Percentiles rank a stretch among this genome's conserved stretches.
Evolutionary conservation across 2,797 vertebrate genomes (phyloP).

Genomic region (Lindbergichthys nudifrons): DNA sequence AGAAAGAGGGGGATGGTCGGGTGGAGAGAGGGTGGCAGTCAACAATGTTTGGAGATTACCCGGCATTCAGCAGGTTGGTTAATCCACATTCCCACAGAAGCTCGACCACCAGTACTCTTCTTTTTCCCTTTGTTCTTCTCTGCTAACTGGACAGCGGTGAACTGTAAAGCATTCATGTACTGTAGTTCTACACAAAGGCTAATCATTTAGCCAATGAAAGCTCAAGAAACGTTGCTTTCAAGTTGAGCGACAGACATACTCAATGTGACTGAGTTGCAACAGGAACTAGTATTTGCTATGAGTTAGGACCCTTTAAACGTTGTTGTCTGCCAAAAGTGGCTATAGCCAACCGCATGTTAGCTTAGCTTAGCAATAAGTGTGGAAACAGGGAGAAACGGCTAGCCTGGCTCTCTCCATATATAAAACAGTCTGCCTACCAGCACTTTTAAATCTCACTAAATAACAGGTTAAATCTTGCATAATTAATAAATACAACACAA

Average conservation of each 20-base stretch:
- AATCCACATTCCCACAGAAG: constrained; percentile 73
- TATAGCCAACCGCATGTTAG: neutral
- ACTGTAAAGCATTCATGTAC: neutral
- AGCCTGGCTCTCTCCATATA: neutral
- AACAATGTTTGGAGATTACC: constrained; percentile 65
- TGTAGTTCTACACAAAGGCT: neutral
- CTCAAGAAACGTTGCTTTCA: neutral
- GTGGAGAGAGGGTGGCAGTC: constrained; percentile 56
- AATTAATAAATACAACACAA: neutral
- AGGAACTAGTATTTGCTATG: neutral
- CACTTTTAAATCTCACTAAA: neutral
- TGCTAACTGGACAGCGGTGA: neutral
- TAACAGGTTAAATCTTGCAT: neutral
- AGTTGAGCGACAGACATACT: no score
- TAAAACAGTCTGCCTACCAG: neutral
- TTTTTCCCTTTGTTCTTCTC: constrained; percentile 10
- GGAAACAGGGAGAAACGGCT: neutral
- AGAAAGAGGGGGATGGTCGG: constrained; percentile 49
- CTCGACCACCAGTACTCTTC: constrained; percentile 34
- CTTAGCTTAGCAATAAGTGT: neutral
- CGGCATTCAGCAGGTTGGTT: constrained; percentile 67
- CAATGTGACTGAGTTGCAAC: neutral
- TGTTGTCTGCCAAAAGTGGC: neutral
- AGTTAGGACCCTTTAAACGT: neutral
- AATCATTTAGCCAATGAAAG: neutral